phyloP scores from a whole-genome alignment of 2,888 invertebrate genomes.

The Acanthosoma haemorrhoidale region DNA sequence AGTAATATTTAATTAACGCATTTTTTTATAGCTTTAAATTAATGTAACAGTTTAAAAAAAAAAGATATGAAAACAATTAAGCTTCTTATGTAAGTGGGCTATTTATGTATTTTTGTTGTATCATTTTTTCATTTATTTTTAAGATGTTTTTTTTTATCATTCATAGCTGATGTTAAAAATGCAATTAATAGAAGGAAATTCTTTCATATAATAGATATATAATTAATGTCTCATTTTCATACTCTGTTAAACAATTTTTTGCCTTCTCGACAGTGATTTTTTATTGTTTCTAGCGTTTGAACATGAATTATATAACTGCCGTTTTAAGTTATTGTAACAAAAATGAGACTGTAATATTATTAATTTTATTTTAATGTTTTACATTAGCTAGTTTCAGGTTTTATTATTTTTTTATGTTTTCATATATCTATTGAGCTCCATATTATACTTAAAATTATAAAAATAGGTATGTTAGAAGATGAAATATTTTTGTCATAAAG shows the following conservation, averaged over 20 bases:
- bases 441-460: neutral
- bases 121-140: neutral
- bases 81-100: conserved; percentile 15
- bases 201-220: neutral
- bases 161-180: neutral
- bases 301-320: too few species aligned
- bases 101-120: neutral
- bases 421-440: conserved; percentile 11
- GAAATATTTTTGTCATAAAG: conserved; percentile 12
- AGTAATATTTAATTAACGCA: conserved; percentile 27
- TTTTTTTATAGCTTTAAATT: conserved; percentile 29
- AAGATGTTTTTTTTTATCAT: neutral
- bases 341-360: neutral
- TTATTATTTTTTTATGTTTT: neutral
- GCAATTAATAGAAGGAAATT: neutral
- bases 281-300: too few species aligned
- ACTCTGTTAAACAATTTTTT: neutral
- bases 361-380: neutral
- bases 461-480: neutral
- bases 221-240: neutral
- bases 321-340: too few species aligned
- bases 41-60: conserved; percentile 1
- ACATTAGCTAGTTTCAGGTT: neutral
- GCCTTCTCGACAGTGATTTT: too few species aligned
- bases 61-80: conserved; percentile 11